Evolutionary conservation across 1,140 invertebrate genomes (phyloP), one percentile per base, ranked within the genome.

Genomic region (Temnothorax longispinosus): DNA sequence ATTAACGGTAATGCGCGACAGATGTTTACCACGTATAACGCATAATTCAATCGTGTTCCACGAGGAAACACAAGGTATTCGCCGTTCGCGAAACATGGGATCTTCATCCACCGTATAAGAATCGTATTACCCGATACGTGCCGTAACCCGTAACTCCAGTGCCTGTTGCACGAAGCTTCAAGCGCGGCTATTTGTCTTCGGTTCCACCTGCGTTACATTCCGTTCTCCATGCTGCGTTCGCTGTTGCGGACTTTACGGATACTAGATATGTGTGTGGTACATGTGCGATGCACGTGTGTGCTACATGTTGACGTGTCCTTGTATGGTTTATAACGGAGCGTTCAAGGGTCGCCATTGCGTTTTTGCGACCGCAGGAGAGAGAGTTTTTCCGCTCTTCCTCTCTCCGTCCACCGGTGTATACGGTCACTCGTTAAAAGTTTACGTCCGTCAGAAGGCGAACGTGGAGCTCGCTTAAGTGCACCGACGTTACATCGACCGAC

Each of bases 361-460:
- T 69, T 47, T 82, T 54, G 54, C 41, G 80, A 82, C 52, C 67
- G 52, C 52, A 35, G 38, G 38, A 18, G 4, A 60, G 77, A 71
- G 69, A 60, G 56, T 69, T 69, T 21, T 32, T n/a, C 44, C 13
- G 41, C 52, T 54, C 3, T 38, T 54, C 27, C 56, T 21, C 32
- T 58, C 52, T 35, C 13, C 11, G 32, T 18, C 7, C 72, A 3
- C 11, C 8, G 21, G 32, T 44, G 52, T 71, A 81, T 54, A 64
- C 78, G 54, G 88, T 72, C 58, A 84, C 71, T 90, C 81, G 89
- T 90, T 90, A 90, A 90, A 90, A 90, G 88, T 90, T 90, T 90
- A 90, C 56, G 58, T 60, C 44, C 21, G 38, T 76, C 56, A 78
- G 35, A 35, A 75, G 47, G 52, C 54, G 80, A 47, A 21, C 41